Percentiles rank a stretch among this genome's conserved stretches.
phyloP scores from a whole-genome alignment of 2,797 vertebrate species.

The Gymnocypris eckloni region DNA sequence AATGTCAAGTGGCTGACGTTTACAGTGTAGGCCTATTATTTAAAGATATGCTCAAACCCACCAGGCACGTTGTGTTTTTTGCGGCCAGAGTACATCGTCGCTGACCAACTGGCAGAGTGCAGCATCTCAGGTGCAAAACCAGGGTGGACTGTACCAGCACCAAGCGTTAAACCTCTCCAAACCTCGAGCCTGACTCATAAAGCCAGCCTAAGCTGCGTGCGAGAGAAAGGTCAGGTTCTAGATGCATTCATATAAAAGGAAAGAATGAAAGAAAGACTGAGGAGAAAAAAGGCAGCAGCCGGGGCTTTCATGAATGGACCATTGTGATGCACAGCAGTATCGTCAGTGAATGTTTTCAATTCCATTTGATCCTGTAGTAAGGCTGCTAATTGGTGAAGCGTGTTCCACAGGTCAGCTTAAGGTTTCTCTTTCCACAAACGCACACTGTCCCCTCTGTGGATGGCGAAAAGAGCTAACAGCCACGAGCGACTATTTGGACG shows the following conservation, averaged over 20 bases:
- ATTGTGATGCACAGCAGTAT: slow-evolving; percentile 81
- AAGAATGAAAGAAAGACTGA: slow-evolving; percentile 41
- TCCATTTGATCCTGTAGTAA: slow-evolving; percentile 84
- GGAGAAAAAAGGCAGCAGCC: slow-evolving; percentile 69
- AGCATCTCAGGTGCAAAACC: slow-evolving; percentile 51
- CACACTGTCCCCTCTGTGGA: slow-evolving; percentile 72
- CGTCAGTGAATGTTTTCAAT: slow-evolving; percentile 82
- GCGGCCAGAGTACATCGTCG: slow-evolving; percentile 24
- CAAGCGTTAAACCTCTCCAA: slow-evolving; percentile 60
- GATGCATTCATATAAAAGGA: slow-evolving; percentile 71
- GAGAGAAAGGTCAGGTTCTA: slow-evolving; percentile 69
- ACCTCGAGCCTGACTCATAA: slow-evolving; percentile 66
- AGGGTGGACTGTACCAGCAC: slow-evolving; percentile 34
- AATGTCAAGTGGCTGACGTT: slow-evolving; percentile 32
- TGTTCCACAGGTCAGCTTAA: slow-evolving; percentile 81
- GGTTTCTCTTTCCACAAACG: slow-evolving; percentile 82
- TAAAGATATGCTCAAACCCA: slow-evolving; percentile 23
- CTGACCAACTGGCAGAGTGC: slow-evolving; percentile 31
- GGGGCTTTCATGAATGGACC: slow-evolving; percentile 80
- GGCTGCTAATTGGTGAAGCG: slow-evolving; percentile 83
- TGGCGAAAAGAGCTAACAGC: slow-evolving; percentile 70
- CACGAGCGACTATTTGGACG: slow-evolving; percentile 71
- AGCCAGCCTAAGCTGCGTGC: slow-evolving; percentile 54
- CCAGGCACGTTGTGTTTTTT: slow-evolving; percentile 14
- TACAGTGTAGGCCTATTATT: not conserved